Evolutionary conservation across 92 coral and sea anemone species (phyloP).

Genomic region (Muricea muricata): DNA sequence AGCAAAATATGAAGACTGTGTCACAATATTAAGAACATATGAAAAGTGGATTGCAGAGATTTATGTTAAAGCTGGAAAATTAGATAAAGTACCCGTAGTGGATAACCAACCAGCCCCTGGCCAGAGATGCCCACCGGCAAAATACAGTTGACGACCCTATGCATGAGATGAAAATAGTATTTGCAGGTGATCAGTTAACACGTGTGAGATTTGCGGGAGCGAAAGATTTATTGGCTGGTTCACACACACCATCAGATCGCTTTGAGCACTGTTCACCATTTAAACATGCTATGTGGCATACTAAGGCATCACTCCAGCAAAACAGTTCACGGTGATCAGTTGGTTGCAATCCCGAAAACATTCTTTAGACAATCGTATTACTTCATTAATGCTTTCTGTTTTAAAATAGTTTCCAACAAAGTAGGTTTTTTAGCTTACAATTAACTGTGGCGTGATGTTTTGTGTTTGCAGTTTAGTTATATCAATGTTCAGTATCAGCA

Average conservation of each 20-base stretch:
- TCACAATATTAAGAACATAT: too few relatives aligned
- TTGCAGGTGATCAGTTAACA: conserved; percentile 72
- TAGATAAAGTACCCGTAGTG: conserved; percentile 53
- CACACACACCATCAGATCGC: conserved; percentile 64
- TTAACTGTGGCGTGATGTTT: too few relatives aligned
- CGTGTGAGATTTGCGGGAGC: conserved; percentile 76
- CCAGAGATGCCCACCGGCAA: conserved; percentile 55
- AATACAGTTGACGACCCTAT: conserved; percentile 63
- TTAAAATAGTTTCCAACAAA: too few relatives aligned
- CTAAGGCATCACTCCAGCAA: too few relatives aligned
- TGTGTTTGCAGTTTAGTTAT: too few relatives aligned
- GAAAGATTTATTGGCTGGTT: conserved; percentile 67
- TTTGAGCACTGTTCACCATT: conserved; percentile 75
- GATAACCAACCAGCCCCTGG: conserved; percentile 74
- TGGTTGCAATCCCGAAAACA: too few relatives aligned
- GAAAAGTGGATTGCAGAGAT: too few relatives aligned
- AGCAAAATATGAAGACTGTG: conserved; percentile 53
- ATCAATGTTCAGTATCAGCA: too few relatives aligned
- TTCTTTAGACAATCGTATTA: too few relatives aligned
- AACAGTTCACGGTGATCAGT: too few relatives aligned
- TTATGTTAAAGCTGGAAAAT: background rate
- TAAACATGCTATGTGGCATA: conserved; percentile 77
- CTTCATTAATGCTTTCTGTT: too few relatives aligned
- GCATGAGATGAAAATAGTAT: conserved; percentile 68
- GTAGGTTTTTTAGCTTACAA: too few relatives aligned